Evolutionary conservation across 2,797 vertebrate genomes (phyloP).

Genomic region (Onychomys arenicola): DNA sequence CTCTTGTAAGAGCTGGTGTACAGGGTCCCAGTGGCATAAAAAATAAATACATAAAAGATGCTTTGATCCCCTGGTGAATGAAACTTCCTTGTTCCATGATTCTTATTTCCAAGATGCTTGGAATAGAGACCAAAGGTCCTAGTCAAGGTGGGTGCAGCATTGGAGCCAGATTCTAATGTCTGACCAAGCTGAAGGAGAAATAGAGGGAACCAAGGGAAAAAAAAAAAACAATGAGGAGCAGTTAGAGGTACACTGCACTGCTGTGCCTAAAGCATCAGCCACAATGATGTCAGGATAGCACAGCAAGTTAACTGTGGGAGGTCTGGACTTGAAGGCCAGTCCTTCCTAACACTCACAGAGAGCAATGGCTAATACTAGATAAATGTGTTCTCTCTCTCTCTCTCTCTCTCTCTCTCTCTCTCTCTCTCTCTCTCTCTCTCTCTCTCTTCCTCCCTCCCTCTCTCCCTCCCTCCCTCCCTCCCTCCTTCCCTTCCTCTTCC

Average conservation of each 20-base stretch:
- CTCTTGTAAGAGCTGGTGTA: rapidly evolving
- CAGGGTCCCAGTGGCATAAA: not conserved
- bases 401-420: not conserved
- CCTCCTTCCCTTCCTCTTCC: no score
- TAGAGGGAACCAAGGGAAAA: not conserved
- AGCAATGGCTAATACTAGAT: no score
- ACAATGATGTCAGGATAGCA: rapidly evolving
- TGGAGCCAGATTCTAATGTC: not conserved
- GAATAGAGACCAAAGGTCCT: no score
- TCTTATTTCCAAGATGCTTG: not conserved
- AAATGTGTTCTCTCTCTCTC: rapidly evolving
- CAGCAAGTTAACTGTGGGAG: rapidly evolving
- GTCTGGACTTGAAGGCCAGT: not conserved
- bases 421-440: not conserved
- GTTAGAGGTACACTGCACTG: rapidly evolving
- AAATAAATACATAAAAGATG: not conserved
- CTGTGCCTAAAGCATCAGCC: rapidly evolving
- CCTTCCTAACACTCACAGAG: not conserved
- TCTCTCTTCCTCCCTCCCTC: not conserved
- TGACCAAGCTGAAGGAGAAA: not conserved
- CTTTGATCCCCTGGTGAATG: not conserved
- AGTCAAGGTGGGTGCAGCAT: not conserved
- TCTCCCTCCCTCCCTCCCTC: no score
- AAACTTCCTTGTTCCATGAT: not conserved
- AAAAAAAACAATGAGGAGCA: not conserved